Conservation (phyloP, 2,888 invertebrate species). For the Clitarchus hookeri region DNA sequence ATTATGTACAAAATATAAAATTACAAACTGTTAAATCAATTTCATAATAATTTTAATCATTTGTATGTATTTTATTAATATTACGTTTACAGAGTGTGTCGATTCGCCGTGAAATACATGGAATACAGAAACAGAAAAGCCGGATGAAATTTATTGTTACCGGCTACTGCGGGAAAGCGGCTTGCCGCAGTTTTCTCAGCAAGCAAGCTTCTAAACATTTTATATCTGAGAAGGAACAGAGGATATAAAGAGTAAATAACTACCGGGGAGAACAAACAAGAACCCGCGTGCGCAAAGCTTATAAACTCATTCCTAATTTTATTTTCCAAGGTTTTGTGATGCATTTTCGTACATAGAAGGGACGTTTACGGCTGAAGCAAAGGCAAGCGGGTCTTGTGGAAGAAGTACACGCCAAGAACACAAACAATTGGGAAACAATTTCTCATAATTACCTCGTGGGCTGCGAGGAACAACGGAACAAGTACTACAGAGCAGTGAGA, state of each 20-base stretch:
- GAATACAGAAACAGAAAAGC: too few species aligned
- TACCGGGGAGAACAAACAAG: background rate
- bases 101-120: too few species aligned
- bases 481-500: background rate
- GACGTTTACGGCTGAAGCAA: background rate
- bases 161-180: background rate
- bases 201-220: background rate
- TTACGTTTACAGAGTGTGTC: too few species aligned
- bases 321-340: background rate
- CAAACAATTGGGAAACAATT: background rate
- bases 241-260: constrained; percentile 14
- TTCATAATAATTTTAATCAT: too few species aligned
- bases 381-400: background rate
- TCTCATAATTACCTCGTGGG: background rate
- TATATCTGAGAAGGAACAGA: background rate
- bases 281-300: background rate
- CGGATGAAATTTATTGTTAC: background rate
- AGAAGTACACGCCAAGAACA: background rate
- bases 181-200: background rate
- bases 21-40: too few species aligned
- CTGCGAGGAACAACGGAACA: background rate
- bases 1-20: too few species aligned
- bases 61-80: too few species aligned
- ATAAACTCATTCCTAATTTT: background rate
- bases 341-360: background rate